These are phyloP conservation scores for Abscondita cerata DNA, from an alignment of 2,888 invertebrate species.

Conservation along the genomic window DNA sequence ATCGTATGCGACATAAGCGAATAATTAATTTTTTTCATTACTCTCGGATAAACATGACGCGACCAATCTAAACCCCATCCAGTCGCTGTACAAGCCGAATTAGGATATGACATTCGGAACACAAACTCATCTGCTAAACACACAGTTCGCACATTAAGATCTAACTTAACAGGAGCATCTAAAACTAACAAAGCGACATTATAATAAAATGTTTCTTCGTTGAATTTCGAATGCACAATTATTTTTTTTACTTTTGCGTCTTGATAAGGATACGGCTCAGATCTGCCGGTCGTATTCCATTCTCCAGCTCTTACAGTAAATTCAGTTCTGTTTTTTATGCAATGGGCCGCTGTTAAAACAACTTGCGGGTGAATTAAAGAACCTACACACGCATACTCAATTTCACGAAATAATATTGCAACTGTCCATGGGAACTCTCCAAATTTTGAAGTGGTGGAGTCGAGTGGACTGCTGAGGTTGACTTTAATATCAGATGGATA, in stretches of 20 bases:
- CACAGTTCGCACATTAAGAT: constrained; percentile 49
- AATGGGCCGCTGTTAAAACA: constrained; percentile 78
- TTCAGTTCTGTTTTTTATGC: constrained; percentile 60
- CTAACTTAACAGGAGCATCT: constrained; percentile 62
- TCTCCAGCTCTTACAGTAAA: constrained; percentile 46
- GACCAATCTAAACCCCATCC: constrained; percentile 52
- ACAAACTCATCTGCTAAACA: constrained; percentile 11
- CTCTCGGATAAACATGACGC: constrained; percentile 60
- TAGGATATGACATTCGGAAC: neutral
- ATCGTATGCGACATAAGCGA: constrained; percentile 63
- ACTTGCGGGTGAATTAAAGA: constrained; percentile 74
- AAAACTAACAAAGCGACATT: constrained; percentile 74
- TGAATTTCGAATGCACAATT: constrained; percentile 45
- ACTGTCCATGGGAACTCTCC: constrained; percentile 84
- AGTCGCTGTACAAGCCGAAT: constrained; percentile 9
- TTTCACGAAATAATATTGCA: constrained; percentile 65
- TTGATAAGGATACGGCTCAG: constrained; percentile 15
- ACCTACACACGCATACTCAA: constrained; percentile 75
- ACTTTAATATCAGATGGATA: neutral
- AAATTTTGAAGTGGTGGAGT: constrained; percentile 60
- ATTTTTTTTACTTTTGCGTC: neutral
- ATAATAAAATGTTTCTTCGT: constrained; percentile 69
- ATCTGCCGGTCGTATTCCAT: constrained; percentile 1
- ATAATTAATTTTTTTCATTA: constrained; percentile 72
- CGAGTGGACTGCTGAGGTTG: neutral